These are phyloP conservation scores for Menura novaehollandiae DNA, from an alignment of 2,113 vertebrate genomes.

Conservation along the genomic window DNA sequence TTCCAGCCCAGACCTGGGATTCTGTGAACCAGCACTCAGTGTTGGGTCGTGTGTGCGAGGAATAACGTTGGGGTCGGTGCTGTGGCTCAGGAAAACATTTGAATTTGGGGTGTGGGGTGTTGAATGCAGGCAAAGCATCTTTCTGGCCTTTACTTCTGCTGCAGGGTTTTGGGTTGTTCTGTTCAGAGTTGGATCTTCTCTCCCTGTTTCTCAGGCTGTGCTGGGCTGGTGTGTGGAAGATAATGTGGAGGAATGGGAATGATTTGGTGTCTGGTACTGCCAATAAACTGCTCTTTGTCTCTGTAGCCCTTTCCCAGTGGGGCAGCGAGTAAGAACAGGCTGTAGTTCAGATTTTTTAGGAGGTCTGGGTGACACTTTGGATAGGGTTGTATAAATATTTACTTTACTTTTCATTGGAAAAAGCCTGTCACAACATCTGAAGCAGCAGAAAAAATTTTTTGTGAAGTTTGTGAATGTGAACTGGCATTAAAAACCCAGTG, in stretches of 20 bases:
- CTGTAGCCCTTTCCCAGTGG: neutral
- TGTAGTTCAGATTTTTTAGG: neutral
- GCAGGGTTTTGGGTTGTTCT: neutral
- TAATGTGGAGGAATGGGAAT: neutral
- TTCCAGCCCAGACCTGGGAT: neutral
- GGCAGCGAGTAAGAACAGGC: neutral
- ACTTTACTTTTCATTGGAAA: neutral
- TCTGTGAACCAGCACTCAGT: fast-evolving
- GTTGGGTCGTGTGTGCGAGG: fast-evolving
- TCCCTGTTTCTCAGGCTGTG: neutral
- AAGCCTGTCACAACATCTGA: neutral
- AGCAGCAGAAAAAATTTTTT: neutral
- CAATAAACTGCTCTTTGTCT: neutral
- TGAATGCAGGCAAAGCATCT: neutral
- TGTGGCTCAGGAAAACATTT: fast-evolving
- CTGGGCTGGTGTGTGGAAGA: neutral
- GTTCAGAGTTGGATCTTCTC: neutral
- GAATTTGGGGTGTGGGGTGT: neutral
- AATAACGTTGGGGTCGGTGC: fast-evolving
- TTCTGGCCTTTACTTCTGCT: neutral
- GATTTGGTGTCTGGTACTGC: neutral
- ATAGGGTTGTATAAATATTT: neutral
- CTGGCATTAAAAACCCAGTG: neutral
- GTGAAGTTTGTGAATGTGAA: neutral
- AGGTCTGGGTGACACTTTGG: neutral